Base-by-base conservation (phyloP, 2,888 invertebrate species). In the Plagodis dolabraria region DNA sequence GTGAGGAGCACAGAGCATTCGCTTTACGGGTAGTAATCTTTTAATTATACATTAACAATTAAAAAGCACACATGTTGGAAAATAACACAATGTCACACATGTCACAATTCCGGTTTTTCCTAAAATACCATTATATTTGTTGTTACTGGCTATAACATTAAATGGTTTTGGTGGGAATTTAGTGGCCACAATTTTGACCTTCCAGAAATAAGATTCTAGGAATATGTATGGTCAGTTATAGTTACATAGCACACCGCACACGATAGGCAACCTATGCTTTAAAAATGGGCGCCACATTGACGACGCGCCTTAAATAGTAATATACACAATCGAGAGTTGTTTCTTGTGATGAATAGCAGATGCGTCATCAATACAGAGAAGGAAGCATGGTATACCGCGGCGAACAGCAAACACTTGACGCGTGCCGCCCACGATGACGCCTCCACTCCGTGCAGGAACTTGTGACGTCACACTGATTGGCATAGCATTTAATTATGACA, bases 221-320 rank as follows among this genome's bases (percentile, higher is more conserved):
- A 61, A 60, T 42, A 12, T 9, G 43, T 52, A 47, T 47, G 60
- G 60, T 63, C 62, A 60, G 59, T 60, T 64, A 64, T 62, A 56
- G 53, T 46, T 50, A 62, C 59, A 47, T 54, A 43, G 50, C 48
- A 2, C 53, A 2, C 53, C 47, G 42, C 45, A 43, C 55, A 52
- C 44, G 12, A 1, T 47, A 33, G 10, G 34, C 12, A 51, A 22
- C 36, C 8, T 8, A 5, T 40, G 70, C 67, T 68, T 76, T 76
- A 76, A 66, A 67, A 57, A 33, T 12, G 8, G 56, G 42, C 65
- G 57, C 51, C 63, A 52, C 44, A 60, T 65, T 62, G 64, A 68
- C 64, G 68, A 58, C 70, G 59, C 57, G 55, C 89, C 89, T 79
- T 87, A 90, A 85, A 88, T 86, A 86, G 90, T 77, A 82, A 82